phyloP scores from a whole-genome alignment of 2,888 invertebrate genomes.

The Drosophila hamatofila region DNA sequence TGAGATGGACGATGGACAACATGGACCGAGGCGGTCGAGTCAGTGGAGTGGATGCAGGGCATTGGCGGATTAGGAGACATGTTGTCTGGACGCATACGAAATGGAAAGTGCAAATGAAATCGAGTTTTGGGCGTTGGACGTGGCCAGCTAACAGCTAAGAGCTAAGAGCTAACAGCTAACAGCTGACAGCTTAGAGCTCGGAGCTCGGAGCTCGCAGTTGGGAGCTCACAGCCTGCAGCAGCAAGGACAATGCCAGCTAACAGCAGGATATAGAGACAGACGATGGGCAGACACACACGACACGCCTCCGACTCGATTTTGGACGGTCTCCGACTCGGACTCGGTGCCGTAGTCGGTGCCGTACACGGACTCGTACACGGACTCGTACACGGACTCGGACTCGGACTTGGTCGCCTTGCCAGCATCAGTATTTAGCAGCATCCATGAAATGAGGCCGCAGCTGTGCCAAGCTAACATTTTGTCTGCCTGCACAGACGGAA shows the following conservation, averaged over 20 bases:
- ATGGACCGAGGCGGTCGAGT: background rate
- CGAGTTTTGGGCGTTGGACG: slow-evolving; percentile 44
- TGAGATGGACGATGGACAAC: slow-evolving; percentile 1
- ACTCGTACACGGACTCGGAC: slow-evolving; percentile 8
- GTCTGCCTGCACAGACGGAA: slow-evolving; percentile 58
- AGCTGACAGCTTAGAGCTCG: slow-evolving; percentile 31
- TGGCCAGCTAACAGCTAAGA: slow-evolving; percentile 27
- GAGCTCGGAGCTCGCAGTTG: background rate
- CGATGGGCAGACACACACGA: slow-evolving; percentile 13
- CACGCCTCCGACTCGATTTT: slow-evolving; percentile 5
- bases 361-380: slow-evolving; percentile 13
- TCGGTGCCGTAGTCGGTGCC: background rate
- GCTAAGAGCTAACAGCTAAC: too few species aligned
- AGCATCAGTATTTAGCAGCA: slow-evolving; percentile 50
- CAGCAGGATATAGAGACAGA: slow-evolving; percentile 22
- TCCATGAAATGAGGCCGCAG: slow-evolving; percentile 64
- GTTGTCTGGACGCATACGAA: slow-evolving; percentile 52
- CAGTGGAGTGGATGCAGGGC: slow-evolving; percentile 22
- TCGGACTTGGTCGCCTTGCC: slow-evolving; percentile 12
- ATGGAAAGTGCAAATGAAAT: slow-evolving; percentile 65
- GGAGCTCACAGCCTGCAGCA: slow-evolving; percentile 10
- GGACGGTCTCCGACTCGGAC: background rate
- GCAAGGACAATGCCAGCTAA: slow-evolving; percentile 24
- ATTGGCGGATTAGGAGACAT: slow-evolving; percentile 45
- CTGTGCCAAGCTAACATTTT: slow-evolving; percentile 51